These are phyloP conservation scores for Crambe crambe DNA, from an alignment of 37 sponge, comb jelly and placozoan genomes.

Conservation along the genomic window DNA sequence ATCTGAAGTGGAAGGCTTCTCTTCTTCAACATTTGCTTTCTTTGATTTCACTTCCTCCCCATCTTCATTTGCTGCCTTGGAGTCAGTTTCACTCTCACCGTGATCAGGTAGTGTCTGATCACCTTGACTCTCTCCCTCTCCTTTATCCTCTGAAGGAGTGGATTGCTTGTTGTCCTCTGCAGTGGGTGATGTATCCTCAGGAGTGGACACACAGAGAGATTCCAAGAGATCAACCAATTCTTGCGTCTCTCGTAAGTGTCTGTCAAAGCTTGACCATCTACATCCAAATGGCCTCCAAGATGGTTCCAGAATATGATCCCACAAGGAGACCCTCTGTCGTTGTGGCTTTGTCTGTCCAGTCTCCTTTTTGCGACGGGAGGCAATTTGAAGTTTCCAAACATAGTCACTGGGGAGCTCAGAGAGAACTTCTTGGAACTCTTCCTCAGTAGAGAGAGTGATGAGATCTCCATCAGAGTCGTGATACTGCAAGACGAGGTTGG, in stretches of 20 bases:
- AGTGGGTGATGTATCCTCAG: background rate
- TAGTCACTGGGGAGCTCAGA: constrained; percentile 7
- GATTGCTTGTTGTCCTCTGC: background rate
- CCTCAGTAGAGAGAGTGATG: constrained; percentile 45
- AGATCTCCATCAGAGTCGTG: constrained; percentile 45
- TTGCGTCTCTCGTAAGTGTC: background rate
- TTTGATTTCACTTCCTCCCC: constrained; percentile 14
- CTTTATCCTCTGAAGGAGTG: background rate
- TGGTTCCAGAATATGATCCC: background rate
- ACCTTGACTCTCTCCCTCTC: background rate
- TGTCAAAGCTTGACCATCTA: background rate
- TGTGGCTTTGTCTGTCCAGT: background rate
- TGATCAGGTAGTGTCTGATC: too few species aligned
- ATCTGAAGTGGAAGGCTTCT: background rate
- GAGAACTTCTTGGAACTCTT: constrained; percentile 37
- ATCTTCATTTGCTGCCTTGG: background rate
- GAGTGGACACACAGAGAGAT: background rate
- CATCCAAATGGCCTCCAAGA: constrained; percentile 12
- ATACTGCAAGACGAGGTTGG: constrained; percentile 24
- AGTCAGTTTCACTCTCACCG: background rate
- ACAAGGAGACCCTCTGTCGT: background rate
- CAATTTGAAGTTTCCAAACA: constrained; percentile 21
- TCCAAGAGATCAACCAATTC: background rate
- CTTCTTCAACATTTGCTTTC: background rate
- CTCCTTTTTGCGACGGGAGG: background rate